Evolutionary conservation across 2,113 vertebrate species (phyloP), one percentile per base, ranked within the genome.

Genomic region (Xiphophorus couchianus): DNA sequence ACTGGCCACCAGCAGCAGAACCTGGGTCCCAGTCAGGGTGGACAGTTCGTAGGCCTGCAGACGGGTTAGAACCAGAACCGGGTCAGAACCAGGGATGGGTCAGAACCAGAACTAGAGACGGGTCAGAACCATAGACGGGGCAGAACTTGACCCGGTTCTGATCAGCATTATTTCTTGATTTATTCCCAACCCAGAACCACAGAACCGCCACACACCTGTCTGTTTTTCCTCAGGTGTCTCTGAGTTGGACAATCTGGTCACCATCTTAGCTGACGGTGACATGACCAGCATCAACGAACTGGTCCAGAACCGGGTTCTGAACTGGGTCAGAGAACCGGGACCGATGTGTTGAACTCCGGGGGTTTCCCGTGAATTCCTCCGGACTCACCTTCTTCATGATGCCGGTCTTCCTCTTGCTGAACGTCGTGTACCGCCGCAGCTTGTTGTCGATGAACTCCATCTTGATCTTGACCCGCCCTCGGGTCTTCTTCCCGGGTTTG

Each of bases 371-470:
- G 35, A 7, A 7, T 37, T 27, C 62, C 42, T 85, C 95, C 94
- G 5, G 29, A 33, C 93, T 88, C 92, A 96, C 96, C 96, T 97
- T 97, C 92, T 97, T 97, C 96, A 97, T 97, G 89, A 96, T 97
- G 76, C 97, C 97, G 1, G 97, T 97, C 93, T 97, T 97, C 91
- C 97, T 94, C 94, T 97, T 97, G 96, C 97, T 98, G 94, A 97
- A 98, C 8, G 97, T 97, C 58, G 97, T 98, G 94, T 97, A 97
- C 33, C 96, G 90, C 89, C 97, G 91, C 90, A 97, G 94, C 73
- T 97, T 97, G 94, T 97, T 96, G 89, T 96, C 95, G 78, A 97
- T 97, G 88, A 97, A 97, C 89, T 97, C 96, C 97, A 98, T 97
- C 93, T 97, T 98, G 91, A 97, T 98, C 93, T 98, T 98, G 44